A percentile compares a stretch with the other conserved stretches of the same genome.
These are phyloP conservation scores for Centropus bengalensis DNA, from an alignment of 2,113 vertebrate species.

Conservation along the genomic window DNA sequence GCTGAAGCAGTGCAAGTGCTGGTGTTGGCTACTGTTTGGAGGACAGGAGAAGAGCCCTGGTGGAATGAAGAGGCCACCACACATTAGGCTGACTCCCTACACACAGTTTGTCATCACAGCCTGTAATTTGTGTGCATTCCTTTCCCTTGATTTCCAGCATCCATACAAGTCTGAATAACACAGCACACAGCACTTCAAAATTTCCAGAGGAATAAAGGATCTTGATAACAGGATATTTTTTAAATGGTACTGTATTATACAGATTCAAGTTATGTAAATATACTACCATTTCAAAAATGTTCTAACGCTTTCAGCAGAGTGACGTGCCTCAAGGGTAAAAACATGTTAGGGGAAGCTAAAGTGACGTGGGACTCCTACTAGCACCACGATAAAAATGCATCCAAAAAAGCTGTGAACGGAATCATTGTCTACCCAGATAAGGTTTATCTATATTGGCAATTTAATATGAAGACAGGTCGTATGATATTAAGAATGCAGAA, in stretches of 20 bases:
- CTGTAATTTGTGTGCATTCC: not conserved
- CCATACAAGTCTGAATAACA: not conserved
- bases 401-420: not conserved
- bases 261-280: slow-evolving; percentile 31
- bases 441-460: not conserved
- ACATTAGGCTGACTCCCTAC: fast-evolving
- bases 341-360: not conserved
- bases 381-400: not conserved
- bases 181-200: not conserved
- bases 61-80: not conserved
- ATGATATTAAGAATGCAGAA: not conserved
- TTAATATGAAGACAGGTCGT: not conserved
- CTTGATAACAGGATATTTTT: not conserved
- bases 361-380: not conserved
- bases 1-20: not conserved
- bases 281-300: not conserved
- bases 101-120: not conserved
- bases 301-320: not conserved
- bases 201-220: not conserved
- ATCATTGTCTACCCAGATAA: not conserved
- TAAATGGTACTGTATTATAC: not conserved
- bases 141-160: not conserved
- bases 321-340: slow-evolving; percentile 23
- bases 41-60: not conserved
- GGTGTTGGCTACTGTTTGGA: not conserved